Percentiles rank a stretch among this genome's conserved stretches.
These are phyloP conservation scores for Acanthornis magna DNA, from an alignment of 2,797 vertebrate species.

Conservation along the genomic window DNA sequence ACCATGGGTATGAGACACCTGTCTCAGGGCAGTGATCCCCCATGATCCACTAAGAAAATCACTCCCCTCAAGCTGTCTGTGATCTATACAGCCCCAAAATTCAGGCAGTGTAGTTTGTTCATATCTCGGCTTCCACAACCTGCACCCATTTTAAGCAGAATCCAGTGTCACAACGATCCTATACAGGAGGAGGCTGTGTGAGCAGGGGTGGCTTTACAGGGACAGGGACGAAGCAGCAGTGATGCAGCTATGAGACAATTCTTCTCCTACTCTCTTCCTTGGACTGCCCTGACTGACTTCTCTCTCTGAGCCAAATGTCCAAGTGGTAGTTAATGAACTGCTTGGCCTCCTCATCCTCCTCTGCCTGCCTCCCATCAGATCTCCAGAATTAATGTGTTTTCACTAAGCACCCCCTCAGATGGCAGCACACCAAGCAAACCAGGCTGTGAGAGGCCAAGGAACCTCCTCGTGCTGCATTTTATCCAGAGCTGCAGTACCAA, in stretches of 20 bases:
- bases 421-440: background rate
- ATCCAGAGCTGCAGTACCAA: background rate
- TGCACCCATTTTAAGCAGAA: background rate
- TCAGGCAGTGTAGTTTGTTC: background rate
- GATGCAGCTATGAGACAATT: background rate
- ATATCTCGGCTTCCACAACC: background rate
- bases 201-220: background rate
- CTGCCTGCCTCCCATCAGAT: background rate
- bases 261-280: background rate
- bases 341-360: background rate
- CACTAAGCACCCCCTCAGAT: background rate
- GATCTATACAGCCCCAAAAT: background rate
- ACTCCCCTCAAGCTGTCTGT: background rate
- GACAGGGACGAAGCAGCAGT: background rate
- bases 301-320: background rate
- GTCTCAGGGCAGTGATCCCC: background rate
- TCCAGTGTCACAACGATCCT: background rate
- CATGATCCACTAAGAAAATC: background rate
- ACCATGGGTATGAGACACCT: accelerated
- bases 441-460: background rate
- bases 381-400: background rate
- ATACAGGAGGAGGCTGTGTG: background rate
- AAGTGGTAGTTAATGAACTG: background rate
- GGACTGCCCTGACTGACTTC: background rate
- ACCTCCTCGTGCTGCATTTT: background rate